phyloP scores from a whole-genome alignment of 1,140 invertebrate genomes.

The Hermatobates lingyangjiaoensis region DNA sequence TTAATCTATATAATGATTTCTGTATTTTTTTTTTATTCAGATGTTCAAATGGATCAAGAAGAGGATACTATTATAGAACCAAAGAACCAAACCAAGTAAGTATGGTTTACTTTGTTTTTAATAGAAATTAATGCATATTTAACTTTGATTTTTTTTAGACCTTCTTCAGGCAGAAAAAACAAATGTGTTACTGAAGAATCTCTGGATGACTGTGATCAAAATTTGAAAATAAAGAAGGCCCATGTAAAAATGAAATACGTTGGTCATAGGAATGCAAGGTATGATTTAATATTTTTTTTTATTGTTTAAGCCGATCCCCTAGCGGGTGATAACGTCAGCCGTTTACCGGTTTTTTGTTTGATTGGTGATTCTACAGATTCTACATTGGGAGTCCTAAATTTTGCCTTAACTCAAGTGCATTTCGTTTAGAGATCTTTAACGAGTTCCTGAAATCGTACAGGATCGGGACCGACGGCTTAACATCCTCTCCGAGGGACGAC shows the following conservation, averaged over 20 bases:
- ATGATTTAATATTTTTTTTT: slow-evolving; percentile 10
- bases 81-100: not conserved
- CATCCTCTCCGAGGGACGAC: too few species aligned
- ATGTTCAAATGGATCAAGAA: too few species aligned
- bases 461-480: too few species aligned
- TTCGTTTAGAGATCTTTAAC: too few species aligned
- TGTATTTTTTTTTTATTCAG: too few species aligned
- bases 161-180: not conserved
- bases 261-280: slow-evolving; percentile 69
- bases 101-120: not conserved
- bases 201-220: not conserved
- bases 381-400: too few species aligned
- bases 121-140: not conserved
- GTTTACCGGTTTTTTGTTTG: not conserved
- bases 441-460: too few species aligned
- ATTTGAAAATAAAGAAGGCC: slow-evolving; percentile 1
- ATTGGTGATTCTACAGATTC: too few species aligned
- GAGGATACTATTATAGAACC: too few species aligned
- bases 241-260: slow-evolving; percentile 39
- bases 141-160: not conserved
- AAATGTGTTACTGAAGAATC: not conserved
- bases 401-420: too few species aligned
- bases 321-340: not conserved
- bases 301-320: not conserved
- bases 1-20: too few species aligned